Evolutionary conservation across 2,113 vertebrate genomes (phyloP).

Genomic region (Hemiscyllium ocellatum): DNA sequence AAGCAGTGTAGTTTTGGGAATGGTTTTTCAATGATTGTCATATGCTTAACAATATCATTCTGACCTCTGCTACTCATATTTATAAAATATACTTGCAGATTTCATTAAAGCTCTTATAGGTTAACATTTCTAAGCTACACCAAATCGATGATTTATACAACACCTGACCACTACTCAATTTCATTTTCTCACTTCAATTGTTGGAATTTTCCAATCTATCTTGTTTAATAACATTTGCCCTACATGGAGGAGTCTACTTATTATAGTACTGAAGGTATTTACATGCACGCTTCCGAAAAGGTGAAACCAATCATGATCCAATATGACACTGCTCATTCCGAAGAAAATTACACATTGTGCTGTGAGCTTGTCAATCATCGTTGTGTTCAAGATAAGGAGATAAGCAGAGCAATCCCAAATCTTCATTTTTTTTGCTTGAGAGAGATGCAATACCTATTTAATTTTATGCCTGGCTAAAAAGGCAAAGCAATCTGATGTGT

Average conservation of each 20-base stretch:
- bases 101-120: neutral
- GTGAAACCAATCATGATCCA: neutral
- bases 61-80: neutral
- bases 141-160: neutral
- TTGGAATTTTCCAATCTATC: neutral
- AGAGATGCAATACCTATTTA: neutral
- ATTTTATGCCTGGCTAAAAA: neutral
- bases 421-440: neutral
- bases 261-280: neutral
- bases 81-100: neutral
- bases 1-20: neutral
- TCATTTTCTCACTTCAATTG: neutral
- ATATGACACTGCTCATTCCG: neutral
- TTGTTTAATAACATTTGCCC: neutral
- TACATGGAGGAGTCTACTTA: neutral
- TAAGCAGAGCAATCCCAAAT: neutral
- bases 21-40: neutral
- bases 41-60: neutral
- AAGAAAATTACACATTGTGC: neutral
- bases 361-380: neutral
- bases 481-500: neutral
- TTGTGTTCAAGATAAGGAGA: neutral
- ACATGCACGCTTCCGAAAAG: neutral
- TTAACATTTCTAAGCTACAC: neutral
- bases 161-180: neutral